Conservation (phyloP, 2,888 invertebrate species). For the Ochropacha duplaris region DNA sequence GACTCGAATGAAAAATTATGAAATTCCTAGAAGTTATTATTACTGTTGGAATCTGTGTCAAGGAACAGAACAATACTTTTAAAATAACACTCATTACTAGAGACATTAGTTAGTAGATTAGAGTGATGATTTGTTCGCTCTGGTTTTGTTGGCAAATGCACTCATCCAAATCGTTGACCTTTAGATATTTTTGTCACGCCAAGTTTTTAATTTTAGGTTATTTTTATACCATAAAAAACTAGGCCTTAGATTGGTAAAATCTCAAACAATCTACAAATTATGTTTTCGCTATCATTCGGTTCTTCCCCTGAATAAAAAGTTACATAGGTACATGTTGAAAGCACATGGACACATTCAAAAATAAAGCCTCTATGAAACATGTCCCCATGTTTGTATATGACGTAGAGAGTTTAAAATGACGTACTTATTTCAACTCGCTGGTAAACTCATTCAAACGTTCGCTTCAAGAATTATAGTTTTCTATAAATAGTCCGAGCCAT, state of each 20-base stretch:
- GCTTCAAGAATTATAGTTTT: conserved; percentile 1
- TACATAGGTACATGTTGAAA: background rate
- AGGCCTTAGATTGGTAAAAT: too few species aligned
- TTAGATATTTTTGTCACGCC: background rate
- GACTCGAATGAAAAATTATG: background rate
- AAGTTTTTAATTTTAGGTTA: background rate
- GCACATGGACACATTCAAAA: background rate
- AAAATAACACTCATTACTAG: conserved; percentile 1
- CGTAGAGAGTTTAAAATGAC: background rate
- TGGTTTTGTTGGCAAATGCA: background rate
- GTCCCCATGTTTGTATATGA: background rate
- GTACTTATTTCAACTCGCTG: background rate
- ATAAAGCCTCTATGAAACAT: background rate
- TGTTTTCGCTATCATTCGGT: too few species aligned
- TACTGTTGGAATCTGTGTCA: background rate
- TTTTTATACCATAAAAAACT: too few species aligned
- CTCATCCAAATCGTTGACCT: background rate
- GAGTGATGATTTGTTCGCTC: background rate
- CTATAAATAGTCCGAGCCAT: conserved; percentile 2
- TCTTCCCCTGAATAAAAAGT: background rate
- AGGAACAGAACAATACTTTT: background rate
- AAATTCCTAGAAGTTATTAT: background rate
- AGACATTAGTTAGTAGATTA: background rate
- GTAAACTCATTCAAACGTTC: conserved; percentile 4
- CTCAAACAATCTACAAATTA: too few species aligned